phyloP scores from a whole-genome alignment of 1,140 invertebrate genomes.

The Drosophila repleta region DNA sequence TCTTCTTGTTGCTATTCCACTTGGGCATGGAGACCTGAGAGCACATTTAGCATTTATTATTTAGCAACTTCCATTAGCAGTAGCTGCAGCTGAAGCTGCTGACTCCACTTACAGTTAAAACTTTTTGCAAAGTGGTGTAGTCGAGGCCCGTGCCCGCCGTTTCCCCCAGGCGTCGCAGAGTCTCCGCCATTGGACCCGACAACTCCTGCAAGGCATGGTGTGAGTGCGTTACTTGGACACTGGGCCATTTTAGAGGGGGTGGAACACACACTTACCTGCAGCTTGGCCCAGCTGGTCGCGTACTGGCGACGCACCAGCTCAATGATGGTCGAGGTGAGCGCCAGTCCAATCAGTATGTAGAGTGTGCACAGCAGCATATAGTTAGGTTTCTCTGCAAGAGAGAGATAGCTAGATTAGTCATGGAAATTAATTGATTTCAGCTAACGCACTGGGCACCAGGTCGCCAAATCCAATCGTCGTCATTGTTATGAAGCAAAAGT shows the following conservation, averaged over 20 bases:
- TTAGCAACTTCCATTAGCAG: background rate
- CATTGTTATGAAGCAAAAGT: conserved; percentile 98
- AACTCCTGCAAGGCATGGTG: conserved; percentile 86
- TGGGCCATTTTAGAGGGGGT: no score
- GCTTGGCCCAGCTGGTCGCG: conserved; percentile 91
- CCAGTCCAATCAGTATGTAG: conserved; percentile 96
- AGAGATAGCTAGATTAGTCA: background rate
- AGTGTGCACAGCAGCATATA: conserved; percentile 95
- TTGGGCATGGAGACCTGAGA: conserved; percentile 85
- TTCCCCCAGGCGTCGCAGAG: conserved; percentile 89
- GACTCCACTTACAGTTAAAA: conserved; percentile 85
- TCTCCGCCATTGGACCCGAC: conserved; percentile 91
- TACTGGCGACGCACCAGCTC: conserved; percentile 94
- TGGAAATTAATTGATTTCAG: background rate
- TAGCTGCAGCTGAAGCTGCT: no score
- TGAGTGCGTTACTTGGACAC: background rate
- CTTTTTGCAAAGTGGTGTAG: conserved; percentile 88
- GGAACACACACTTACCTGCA: conserved; percentile 82
- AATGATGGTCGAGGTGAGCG: conserved; percentile 97
- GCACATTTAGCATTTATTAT: background rate
- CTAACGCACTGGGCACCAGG: conserved; percentile 92
- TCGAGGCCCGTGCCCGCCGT: conserved; percentile 87
- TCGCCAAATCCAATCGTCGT: conserved; percentile 97
- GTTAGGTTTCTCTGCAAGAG: conserved; percentile 89
- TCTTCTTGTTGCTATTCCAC: conserved; percentile 83